These are phyloP conservation scores for Batillaria attramentaria DNA, from an alignment of 1,140 invertebrate genomes.

Conservation along the genomic window DNA sequence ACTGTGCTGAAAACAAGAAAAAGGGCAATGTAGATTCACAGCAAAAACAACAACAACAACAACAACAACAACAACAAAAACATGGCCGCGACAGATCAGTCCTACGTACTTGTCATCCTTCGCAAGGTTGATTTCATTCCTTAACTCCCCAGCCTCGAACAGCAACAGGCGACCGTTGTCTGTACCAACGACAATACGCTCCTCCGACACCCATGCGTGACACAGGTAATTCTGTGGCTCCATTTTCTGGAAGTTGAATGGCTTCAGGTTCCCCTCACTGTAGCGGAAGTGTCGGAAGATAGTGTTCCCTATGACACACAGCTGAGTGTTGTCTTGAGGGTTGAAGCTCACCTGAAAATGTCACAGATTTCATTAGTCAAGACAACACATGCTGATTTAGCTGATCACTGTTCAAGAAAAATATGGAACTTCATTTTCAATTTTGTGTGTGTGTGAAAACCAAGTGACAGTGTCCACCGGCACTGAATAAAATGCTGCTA, in stretches of 20 bases:
- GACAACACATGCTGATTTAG: too few relatives aligned
- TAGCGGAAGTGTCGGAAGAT: constrained; percentile 85
- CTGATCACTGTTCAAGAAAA: too few relatives aligned
- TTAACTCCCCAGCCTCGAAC: constrained; percentile 85
- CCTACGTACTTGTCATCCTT: constrained; percentile 52
- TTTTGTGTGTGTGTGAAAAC: too few relatives aligned
- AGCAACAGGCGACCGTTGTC: constrained; percentile 81
- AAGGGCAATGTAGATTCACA: too few relatives aligned
- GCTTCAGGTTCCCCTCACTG: constrained; percentile 85
- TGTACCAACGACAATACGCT: constrained; percentile 84
- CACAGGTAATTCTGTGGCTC: constrained; percentile 82
- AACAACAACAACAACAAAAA: too few relatives aligned
- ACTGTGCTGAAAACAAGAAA: too few relatives aligned
- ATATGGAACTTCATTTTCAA: too few relatives aligned
- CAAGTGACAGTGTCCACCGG: too few relatives aligned
- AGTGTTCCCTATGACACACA: constrained; percentile 82
- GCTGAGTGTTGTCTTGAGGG: constrained; percentile 82
- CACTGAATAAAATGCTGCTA: too few relatives aligned
- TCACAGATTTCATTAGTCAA: too few relatives aligned
- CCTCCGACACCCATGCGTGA: constrained; percentile 78
- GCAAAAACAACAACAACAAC: too few relatives aligned
- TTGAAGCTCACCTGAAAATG: constrained; percentile 79
- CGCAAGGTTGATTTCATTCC: constrained; percentile 71
- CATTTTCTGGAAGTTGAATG: constrained; percentile 86
- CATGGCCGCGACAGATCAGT: too few relatives aligned